Evolutionary conservation across 1,140 invertebrate species (phyloP).

Genomic region (Trichonephila inaurata): DNA sequence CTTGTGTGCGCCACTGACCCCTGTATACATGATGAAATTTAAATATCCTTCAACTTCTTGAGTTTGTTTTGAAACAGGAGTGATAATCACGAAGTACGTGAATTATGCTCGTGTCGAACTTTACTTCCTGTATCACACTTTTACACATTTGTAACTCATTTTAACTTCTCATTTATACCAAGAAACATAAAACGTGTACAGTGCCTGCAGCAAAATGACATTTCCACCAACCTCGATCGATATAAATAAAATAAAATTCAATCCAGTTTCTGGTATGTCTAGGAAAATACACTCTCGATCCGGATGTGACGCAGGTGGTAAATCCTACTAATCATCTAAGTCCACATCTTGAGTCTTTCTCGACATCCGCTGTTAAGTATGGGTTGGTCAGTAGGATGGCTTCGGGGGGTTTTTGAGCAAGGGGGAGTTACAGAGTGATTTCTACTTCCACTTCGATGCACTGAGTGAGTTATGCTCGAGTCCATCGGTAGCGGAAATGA

Average conservation of each 20-base stretch:
- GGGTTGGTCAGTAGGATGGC: not conserved
- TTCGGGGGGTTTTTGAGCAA: not conserved
- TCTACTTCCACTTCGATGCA: not conserved
- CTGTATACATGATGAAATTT: too few species aligned
- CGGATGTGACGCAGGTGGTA: conserved; percentile 54
- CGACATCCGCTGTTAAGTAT: not conserved
- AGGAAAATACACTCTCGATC: not conserved
- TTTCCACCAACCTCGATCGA: not conserved
- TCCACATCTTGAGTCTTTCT: conserved; percentile 1
- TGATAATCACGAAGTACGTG: too few species aligned
- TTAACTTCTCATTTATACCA: not conserved
- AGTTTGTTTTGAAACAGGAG: too few species aligned
- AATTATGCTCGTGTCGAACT: too few species aligned
- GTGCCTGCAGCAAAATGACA: not conserved
- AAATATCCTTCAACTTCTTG: too few species aligned
- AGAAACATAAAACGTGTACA: not conserved
- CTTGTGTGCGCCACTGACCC: too few species aligned
- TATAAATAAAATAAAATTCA: not conserved
- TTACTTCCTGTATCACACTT: too few species aligned
- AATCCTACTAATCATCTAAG: conserved; percentile 16
- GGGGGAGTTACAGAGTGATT: not conserved
- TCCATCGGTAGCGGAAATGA: not conserved
- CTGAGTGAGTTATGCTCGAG: not conserved
- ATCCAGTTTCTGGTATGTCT: not conserved
- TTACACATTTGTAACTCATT: too few species aligned